Conservation (phyloP, 1,140 invertebrate genomes). For the Leptestheria dahalacensis region DNA sequence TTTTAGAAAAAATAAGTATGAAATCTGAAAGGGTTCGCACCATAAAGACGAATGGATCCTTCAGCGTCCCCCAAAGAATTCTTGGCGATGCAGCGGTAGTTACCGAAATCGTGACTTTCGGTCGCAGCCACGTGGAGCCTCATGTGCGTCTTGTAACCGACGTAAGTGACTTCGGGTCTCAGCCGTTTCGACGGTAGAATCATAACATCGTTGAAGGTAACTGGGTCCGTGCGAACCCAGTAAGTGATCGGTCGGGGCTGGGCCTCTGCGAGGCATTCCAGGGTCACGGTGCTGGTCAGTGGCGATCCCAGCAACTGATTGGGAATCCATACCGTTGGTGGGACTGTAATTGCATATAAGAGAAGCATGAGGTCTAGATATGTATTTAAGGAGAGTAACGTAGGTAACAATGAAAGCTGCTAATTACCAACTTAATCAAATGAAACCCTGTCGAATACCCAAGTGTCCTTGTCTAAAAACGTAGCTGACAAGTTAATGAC, state of each 20-base stretch:
- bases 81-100: slow-evolving; percentile 48
- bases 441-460: too few species aligned
- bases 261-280: slow-evolving; percentile 83
- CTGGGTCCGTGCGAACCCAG: slow-evolving; percentile 49
- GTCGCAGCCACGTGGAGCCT: slow-evolving; percentile 65
- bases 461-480: too few species aligned
- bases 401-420: too few species aligned
- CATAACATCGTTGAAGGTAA: slow-evolving; percentile 57
- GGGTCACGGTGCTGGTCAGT: slow-evolving; percentile 69
- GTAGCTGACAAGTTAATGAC: too few species aligned
- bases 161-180: slow-evolving; percentile 41
- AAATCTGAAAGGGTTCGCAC: slow-evolving; percentile 31
- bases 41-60: slow-evolving; percentile 77
- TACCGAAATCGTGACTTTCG: slow-evolving; percentile 59
- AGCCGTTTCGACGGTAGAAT: slow-evolving; percentile 67
- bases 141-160: slow-evolving; percentile 72
- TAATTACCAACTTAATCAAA: too few species aligned
- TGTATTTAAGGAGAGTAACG: too few species aligned
- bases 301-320: slow-evolving; percentile 78
- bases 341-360: slow-evolving; percentile 48
- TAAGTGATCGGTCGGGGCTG: slow-evolving; percentile 80
- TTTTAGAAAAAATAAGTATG: background rate
- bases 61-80: slow-evolving; percentile 85
- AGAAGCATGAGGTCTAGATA: too few species aligned
- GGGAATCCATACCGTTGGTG: slow-evolving; percentile 77